Evolutionary conservation across 2,797 vertebrate species (phyloP).

Genomic region (Pampus argenteus): DNA sequence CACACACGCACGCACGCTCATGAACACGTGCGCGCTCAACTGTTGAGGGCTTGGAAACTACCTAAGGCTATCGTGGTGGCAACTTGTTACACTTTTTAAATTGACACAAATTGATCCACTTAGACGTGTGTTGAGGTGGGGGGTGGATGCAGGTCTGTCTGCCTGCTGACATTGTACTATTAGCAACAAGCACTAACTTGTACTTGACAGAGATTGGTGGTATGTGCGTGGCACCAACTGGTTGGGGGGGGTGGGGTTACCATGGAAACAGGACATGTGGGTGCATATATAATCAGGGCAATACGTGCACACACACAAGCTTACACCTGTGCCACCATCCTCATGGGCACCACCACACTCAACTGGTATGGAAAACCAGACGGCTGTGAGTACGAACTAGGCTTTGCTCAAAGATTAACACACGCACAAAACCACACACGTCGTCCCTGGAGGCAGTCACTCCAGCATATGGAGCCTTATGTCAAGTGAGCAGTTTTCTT

Average conservation of each 20-base stretch:
- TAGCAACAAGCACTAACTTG: slow-evolving; percentile 46
- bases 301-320: slow-evolving; percentile 33
- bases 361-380: slow-evolving; percentile 35
- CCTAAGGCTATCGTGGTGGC: slow-evolving; percentile 58
- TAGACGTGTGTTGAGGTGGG: slow-evolving; percentile 29
- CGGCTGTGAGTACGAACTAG: slow-evolving; percentile 19
- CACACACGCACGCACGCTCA: slow-evolving; percentile 17
- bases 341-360: slow-evolving; percentile 41
- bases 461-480: slow-evolving; percentile 65
- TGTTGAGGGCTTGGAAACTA: slow-evolving; percentile 39
- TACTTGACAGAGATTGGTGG: slow-evolving; percentile 51
- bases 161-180: slow-evolving; percentile 40
- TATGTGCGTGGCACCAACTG: slow-evolving; percentile 15
- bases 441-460: slow-evolving; percentile 39
- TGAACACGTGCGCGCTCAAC: slow-evolving; percentile 10
- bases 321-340: slow-evolving; percentile 56
- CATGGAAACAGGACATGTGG: slow-evolving; percentile 75
- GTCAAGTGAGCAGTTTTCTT: slow-evolving; percentile 58
- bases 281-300: slow-evolving; percentile 53
- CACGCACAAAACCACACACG: slow-evolving; percentile 23
- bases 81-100: slow-evolving; percentile 69
- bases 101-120: slow-evolving; percentile 71
- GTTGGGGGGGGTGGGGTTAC: slow-evolving; percentile 58
- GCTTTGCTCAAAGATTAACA: slow-evolving; percentile 37
- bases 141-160: slow-evolving; percentile 18